Evolutionary conservation across 2,113 vertebrate genomes (phyloP).

Genomic region (Chaetorhynchus papuensis): DNA sequence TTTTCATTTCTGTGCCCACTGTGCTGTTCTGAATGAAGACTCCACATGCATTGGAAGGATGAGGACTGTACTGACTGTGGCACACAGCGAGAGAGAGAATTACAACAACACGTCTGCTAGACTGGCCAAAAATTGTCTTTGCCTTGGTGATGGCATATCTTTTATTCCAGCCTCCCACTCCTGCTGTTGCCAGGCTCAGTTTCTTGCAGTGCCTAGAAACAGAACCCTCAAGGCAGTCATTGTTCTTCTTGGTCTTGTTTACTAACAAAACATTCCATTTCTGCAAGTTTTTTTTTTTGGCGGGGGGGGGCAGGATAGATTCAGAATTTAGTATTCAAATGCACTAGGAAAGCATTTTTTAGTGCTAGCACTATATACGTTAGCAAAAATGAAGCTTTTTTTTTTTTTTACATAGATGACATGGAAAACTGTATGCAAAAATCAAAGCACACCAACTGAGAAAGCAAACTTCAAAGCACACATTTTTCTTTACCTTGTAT

Average conservation of each 20-base stretch:
- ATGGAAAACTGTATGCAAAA: not conserved
- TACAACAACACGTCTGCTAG: not conserved
- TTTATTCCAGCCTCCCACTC: not conserved
- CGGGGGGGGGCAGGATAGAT: not conserved
- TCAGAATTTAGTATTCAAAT: not conserved
- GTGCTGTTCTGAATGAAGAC: not conserved
- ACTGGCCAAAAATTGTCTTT: not conserved
- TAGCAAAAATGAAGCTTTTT: not conserved
- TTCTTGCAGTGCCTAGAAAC: not conserved
- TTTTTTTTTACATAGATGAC: rapidly evolving
- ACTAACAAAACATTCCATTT: not conserved
- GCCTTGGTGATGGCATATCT: not conserved
- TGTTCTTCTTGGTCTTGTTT: not conserved
- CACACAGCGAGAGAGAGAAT: not conserved
- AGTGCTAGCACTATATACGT: not conserved
- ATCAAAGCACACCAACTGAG: not conserved
- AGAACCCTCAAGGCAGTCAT: not conserved
- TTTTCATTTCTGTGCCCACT: not conserved
- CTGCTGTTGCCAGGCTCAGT: not conserved
- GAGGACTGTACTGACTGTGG: not conserved
- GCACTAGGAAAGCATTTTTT: not conserved
- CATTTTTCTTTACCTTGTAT: not conserved
- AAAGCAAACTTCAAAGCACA: not conserved
- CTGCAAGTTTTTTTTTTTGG: not conserved
- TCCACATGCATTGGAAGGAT: not conserved